A percentile compares a stretch with the other conserved stretches of the same genome.
Evolutionary conservation across 1,140 invertebrate genomes (phyloP).

Genomic region (Pygmarrhopalites habei): DNA sequence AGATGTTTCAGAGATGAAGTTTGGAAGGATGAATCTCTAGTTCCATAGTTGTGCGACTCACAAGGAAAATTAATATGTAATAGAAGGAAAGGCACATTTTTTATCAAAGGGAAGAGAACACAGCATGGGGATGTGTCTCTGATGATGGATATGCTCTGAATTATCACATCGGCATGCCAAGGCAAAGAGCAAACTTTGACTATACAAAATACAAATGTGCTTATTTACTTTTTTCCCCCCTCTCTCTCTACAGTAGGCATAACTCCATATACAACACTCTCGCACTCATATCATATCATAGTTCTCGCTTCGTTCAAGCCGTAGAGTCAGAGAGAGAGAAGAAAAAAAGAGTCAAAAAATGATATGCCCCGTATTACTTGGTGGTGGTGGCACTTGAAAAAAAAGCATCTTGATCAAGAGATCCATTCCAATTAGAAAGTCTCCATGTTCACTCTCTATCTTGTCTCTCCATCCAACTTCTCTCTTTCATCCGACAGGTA

Average conservation of each 20-base stretch:
- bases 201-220: background rate
- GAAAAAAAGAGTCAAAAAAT: too few relatives aligned
- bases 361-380: too few relatives aligned
- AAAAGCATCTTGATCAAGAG: conserved; percentile 29
- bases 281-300: too few relatives aligned
- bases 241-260: too few relatives aligned
- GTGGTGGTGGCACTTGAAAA: conserved; percentile 23
- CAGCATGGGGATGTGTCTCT: conserved; percentile 28
- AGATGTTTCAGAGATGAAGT: too few relatives aligned
- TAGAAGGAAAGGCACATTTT: conserved; percentile 25
- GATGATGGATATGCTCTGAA: conserved; percentile 30
- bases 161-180: conserved; percentile 28
- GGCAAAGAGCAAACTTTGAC: background rate
- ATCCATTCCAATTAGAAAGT: conserved; percentile 30
- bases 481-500: conserved; percentile 23
- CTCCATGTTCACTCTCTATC: background rate
- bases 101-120: conserved; percentile 24
- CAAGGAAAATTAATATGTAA: conserved; percentile 24
- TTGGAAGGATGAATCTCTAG: too few relatives aligned
- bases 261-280: too few relatives aligned
- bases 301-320: too few relatives aligned
- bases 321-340: too few relatives aligned
- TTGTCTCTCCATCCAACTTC: conserved; percentile 12
- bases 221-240: conserved; percentile 2
- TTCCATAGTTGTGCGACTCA: background rate